These are phyloP conservation scores for Daubentonia madagascariensis DNA, from an alignment of 2,113 vertebrate genomes.

Conservation along the genomic window DNA sequence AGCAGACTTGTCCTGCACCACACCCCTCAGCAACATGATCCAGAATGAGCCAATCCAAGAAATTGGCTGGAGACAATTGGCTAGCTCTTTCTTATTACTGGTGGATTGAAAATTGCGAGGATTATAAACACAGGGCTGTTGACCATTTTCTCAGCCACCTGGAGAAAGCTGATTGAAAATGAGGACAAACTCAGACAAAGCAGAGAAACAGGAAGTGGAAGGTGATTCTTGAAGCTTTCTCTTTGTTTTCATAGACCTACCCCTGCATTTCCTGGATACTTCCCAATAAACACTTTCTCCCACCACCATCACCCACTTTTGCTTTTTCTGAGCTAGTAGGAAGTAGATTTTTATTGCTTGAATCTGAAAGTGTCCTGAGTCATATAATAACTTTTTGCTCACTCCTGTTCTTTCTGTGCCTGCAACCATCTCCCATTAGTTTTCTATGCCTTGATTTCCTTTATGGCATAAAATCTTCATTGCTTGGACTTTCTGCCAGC, in stretches of 20 bases:
- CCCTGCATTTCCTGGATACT: not conserved
- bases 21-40: too few relatives aligned
- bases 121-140: accelerated
- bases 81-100: not conserved
- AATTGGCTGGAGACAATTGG: not conserved
- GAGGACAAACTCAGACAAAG: not conserved
- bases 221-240: not conserved
- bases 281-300: not conserved
- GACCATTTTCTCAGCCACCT: not conserved
- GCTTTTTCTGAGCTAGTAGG: not conserved
- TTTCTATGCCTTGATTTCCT: not conserved
- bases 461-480: not conserved
- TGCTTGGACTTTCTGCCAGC: not conserved
- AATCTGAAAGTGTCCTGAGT: not conserved
- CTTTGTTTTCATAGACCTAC: accelerated
- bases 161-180: not conserved
- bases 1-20: accelerated
- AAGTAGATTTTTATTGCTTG: not conserved
- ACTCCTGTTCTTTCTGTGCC: not conserved
- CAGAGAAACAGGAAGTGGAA: not conserved
- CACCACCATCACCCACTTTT: too few relatives aligned
- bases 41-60: not conserved
- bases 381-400: not conserved
- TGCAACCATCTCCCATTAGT: not conserved
- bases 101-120: not conserved